Percentiles rank a stretch among this genome's conserved stretches.
phyloP scores from a whole-genome alignment of 2,113 vertebrate species.

The Sarotherodon lohbergeri region DNA sequence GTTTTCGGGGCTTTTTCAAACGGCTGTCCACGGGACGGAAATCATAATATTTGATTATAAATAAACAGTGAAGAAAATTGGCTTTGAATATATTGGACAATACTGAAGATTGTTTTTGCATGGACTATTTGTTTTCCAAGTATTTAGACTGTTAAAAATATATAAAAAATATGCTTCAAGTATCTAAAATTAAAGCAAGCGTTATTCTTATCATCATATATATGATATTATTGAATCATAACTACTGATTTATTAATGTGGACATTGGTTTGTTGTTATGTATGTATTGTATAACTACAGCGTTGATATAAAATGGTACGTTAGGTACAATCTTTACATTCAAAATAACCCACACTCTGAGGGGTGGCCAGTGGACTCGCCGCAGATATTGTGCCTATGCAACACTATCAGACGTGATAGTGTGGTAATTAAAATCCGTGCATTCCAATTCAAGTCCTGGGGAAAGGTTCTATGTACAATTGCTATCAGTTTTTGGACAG shows the following conservation, averaged over 20 bases:
- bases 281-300: not conserved
- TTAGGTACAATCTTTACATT: not conserved
- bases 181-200: not conserved
- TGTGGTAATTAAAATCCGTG: not conserved
- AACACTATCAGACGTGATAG: not conserved
- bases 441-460: not conserved
- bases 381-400: not conserved
- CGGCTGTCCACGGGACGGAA: not conserved
- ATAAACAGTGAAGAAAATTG: not conserved
- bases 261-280: not conserved
- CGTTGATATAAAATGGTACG: not conserved
- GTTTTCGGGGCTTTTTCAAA: not conserved
- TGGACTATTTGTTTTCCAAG: not conserved
- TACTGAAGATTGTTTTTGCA: not conserved
- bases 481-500: not conserved
- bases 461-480: not conserved
- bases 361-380: not conserved
- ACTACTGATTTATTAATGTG: not conserved
- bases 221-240: not conserved
- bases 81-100: not conserved
- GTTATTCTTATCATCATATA: not conserved
- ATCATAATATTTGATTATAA: not conserved
- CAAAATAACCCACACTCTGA: not conserved
- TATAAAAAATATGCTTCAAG: not conserved
- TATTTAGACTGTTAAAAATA: not conserved